Conservation (phyloP, 2,888 invertebrate species). For the Dendrolimus pini region DNA sequence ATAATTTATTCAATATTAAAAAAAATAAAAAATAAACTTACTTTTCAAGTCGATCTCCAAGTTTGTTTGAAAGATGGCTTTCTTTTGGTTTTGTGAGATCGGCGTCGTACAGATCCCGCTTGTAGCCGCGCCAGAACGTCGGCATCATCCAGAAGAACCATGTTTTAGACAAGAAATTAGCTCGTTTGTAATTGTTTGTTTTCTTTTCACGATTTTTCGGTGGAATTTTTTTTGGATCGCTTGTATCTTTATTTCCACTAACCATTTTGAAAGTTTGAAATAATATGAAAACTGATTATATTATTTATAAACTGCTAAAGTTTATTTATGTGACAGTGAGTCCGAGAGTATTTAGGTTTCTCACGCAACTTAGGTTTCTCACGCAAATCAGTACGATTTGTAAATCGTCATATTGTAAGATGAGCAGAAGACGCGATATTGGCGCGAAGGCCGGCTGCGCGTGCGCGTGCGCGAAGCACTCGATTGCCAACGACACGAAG, state of each 20-base stretch:
- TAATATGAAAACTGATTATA: neutral
- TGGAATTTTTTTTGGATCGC: slow-evolving; percentile 59
- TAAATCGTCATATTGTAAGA: slow-evolving; percentile 36
- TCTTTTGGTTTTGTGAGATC: slow-evolving; percentile 84
- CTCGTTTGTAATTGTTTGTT: slow-evolving; percentile 60
- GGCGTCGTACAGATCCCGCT: slow-evolving; percentile 78
- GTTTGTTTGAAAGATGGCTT: slow-evolving; percentile 78
- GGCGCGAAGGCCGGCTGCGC: slow-evolving; percentile 27
- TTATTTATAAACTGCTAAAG: too few species aligned
- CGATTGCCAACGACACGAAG: slow-evolving; percentile 43
- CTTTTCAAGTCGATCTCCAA: slow-evolving; percentile 80
- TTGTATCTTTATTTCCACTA: slow-evolving; percentile 63
- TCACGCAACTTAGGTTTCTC: slow-evolving; percentile 2
- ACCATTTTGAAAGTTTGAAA: slow-evolving; percentile 49
- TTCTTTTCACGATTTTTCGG: slow-evolving; percentile 67
- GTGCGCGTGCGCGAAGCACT: slow-evolving; percentile 51
- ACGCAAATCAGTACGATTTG: slow-evolving; percentile 28
- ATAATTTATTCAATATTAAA: neutral
- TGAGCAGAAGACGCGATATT: slow-evolving; percentile 31
- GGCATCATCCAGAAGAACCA: slow-evolving; percentile 76
- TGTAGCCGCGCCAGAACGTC: slow-evolving; percentile 77
- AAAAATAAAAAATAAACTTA: slow-evolving; percentile 36
- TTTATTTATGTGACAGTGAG: too few species aligned
- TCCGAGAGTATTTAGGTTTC: too few species aligned
- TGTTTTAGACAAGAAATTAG: slow-evolving; percentile 56